phyloP scores from a whole-genome alignment of 2,888 invertebrate species.

The Neria commutata region DNA sequence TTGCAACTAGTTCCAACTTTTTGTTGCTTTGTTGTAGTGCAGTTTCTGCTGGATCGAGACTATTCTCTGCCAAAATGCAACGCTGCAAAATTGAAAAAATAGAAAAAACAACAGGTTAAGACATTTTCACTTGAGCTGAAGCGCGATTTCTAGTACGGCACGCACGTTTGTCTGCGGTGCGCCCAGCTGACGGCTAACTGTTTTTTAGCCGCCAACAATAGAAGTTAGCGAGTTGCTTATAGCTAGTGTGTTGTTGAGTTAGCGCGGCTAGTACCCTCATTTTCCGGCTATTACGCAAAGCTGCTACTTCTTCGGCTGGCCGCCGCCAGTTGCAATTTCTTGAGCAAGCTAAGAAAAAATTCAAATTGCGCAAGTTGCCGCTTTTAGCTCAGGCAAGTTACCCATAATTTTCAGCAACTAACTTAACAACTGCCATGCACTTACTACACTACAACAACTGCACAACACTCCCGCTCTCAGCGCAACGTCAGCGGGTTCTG shows the following conservation, averaged over 20 bases:
- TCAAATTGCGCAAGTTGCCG: background rate
- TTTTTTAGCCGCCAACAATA: conserved; percentile 1
- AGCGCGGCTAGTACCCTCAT: background rate
- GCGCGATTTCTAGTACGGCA: background rate
- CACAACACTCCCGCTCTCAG: background rate
- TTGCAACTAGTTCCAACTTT: too few species aligned
- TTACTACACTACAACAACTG: background rate
- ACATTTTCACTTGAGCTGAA: background rate
- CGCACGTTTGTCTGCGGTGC: conserved; percentile 19
- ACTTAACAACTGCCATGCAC: background rate
- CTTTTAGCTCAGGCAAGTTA: background rate
- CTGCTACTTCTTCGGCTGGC: background rate
- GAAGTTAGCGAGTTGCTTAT: background rate
- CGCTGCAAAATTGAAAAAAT: background rate
- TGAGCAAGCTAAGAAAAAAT: background rate
- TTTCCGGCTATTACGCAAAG: background rate
- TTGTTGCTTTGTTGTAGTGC: background rate
- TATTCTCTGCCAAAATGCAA: background rate
- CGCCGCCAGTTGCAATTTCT: background rate
- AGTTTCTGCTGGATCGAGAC: background rate
- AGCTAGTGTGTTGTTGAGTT: background rate
- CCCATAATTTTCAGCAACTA: conserved; percentile 1
- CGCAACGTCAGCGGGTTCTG: conserved; percentile 16
- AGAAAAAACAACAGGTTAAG: background rate
- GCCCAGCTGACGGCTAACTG: conserved; percentile 18